Base-by-base conservation (phyloP, 2,888 invertebrate species). In the Limenitis camilla region DNA sequence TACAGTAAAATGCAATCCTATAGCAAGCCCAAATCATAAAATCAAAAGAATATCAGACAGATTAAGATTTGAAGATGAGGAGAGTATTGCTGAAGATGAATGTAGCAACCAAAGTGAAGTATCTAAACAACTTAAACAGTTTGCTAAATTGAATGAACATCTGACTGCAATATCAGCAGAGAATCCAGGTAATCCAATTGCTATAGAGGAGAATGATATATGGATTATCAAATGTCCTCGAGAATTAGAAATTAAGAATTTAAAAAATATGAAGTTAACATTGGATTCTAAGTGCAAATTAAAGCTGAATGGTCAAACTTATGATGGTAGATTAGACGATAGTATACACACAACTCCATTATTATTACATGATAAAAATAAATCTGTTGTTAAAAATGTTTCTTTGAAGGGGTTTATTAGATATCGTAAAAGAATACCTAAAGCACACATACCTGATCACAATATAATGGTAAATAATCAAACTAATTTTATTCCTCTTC, bases 221-320 rank as follows among this genome's bases (percentile, higher is more conserved):
- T 84, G 80, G 79, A 58, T 80, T 35, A 11, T 84, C 3, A 74
- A 68, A 56, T 77, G 78, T 56, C 81, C 84, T 2, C 65, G 64
- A 56, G 75, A 75, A 35, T 55, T 83, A 30, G 63, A 74, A 46
- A 53, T 76, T 5, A 54, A 59, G 28, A 63, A 65, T 52, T 72
- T 83, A 28, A 58, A 63, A 48, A 64, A 64, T 49, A 64, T 59
- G 11, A 65, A 66, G 35, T 53, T 83, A 29, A 61, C 64, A 32
- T 52, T 78, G 35, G 70, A 76, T 33, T 67, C 55, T 6, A 81
- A 77, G 65, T 67, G 68, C 49, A 85, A 83, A 60, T 59, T 83
- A 5, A 84, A 84, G 69, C 53, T 78, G 28, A 67, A 68, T 56
- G 74, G 75, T 4, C 71, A 75, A 56, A 72, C 72, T 38, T 83